These are phyloP conservation scores for Eupithecia subfuscata DNA, from an alignment of 2,888 invertebrate species.

Conservation along the genomic window DNA sequence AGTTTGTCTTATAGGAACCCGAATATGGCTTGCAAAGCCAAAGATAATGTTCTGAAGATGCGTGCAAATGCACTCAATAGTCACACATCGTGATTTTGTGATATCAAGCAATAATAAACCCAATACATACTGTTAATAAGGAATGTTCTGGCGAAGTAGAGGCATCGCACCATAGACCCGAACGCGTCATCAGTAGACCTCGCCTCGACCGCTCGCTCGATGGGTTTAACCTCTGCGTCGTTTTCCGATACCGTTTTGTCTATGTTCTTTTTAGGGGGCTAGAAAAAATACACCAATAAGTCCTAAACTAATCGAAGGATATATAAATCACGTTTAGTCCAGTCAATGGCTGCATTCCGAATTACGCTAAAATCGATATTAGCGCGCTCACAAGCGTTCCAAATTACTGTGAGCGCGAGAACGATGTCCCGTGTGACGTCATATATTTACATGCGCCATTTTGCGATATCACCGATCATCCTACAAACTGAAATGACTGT, in stretches of 20 bases:
- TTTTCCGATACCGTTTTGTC: constrained; percentile 74
- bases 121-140: constrained; percentile 92
- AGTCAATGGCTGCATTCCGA: no score
- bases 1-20: background rate
- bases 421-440: no score
- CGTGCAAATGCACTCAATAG: background rate
- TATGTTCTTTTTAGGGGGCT: constrained; percentile 67
- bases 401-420: no score
- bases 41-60: background rate
- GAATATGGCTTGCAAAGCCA: background rate
- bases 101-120: constrained; percentile 12
- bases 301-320: no score
- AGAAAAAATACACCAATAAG: background rate
- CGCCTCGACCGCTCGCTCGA: constrained; percentile 97
- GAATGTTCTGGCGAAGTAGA: constrained; percentile 96
- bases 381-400: no score
- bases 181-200: constrained; percentile 94
- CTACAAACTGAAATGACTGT: no score
- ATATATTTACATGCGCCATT: no score
- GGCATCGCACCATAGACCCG: constrained; percentile 97
- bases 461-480: no score
- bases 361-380: no score
- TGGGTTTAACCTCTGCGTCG: constrained; percentile 91
- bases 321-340: no score
- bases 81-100: background rate